Conservation (phyloP, 2,888 invertebrate species). For the Amaurobius ferox region DNA sequence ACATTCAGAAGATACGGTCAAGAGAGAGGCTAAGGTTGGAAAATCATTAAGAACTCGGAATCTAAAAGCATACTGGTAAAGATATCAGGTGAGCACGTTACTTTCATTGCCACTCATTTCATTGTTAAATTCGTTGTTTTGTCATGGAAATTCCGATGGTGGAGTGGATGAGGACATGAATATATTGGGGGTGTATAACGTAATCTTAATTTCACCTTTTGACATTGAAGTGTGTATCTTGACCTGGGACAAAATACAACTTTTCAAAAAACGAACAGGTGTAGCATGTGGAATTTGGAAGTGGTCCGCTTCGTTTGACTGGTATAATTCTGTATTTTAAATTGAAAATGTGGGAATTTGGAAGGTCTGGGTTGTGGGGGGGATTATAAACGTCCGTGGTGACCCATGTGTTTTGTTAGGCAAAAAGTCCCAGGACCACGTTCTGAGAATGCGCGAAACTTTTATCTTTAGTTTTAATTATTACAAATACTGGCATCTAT, state of each 20-base stretch:
- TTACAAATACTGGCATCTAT: too few relatives aligned
- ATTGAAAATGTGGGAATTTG: too few relatives aligned
- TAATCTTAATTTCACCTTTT: constrained; percentile 56
- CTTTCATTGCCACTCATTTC: background rate
- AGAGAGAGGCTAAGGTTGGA: constrained; percentile 26
- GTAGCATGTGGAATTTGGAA: too few relatives aligned
- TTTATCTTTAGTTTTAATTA: too few relatives aligned
- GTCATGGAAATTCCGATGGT: background rate
- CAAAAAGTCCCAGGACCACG: too few relatives aligned
- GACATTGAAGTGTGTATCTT: constrained; percentile 51
- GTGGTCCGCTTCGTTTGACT: too few relatives aligned
- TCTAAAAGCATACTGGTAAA: constrained; percentile 8
- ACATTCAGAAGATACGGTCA: constrained; percentile 57
- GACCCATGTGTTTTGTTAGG: too few relatives aligned
- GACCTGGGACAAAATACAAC: constrained; percentile 19
- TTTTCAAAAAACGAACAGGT: too few relatives aligned
- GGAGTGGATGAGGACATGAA: background rate
- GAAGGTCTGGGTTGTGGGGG: too few relatives aligned
- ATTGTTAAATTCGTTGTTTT: background rate
- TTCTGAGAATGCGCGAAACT: too few relatives aligned
- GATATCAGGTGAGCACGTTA: background rate
- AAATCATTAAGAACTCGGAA: constrained; percentile 6
- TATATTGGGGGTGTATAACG: background rate
- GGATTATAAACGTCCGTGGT: too few relatives aligned
- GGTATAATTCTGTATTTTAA: too few relatives aligned